Conservation (phyloP, 2,888 invertebrate species). For the Acanthosepion esculentum region DNA sequence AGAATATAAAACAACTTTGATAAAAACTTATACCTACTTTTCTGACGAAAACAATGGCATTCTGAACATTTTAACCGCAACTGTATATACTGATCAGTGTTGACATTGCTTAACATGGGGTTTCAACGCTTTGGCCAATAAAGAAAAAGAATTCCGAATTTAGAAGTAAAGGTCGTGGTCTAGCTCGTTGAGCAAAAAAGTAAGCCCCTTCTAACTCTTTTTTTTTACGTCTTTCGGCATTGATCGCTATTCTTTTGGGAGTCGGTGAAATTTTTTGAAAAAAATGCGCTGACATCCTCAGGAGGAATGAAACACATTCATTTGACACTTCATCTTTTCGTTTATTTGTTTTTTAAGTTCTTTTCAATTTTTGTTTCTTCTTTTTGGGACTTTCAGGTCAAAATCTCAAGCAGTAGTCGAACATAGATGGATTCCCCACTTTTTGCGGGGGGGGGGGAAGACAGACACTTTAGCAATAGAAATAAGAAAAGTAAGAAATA, state of each 20-base stretch:
- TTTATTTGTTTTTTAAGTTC: background rate
- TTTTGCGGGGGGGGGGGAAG: background rate
- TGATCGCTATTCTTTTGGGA: background rate
- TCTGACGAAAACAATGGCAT: no score
- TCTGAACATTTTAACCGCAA: no score
- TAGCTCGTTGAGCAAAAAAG: background rate
- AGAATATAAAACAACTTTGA: no score
- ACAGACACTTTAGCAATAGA: background rate
- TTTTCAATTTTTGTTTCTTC: background rate
- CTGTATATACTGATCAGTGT: no score
- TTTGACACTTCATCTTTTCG: background rate
- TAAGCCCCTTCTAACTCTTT: background rate
- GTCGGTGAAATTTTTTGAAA: background rate
- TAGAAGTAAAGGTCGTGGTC: background rate
- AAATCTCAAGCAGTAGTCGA: background rate
- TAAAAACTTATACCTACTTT: no score
- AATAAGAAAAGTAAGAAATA: background rate
- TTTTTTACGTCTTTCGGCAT: background rate
- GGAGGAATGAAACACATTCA: background rate
- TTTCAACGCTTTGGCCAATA: no score
- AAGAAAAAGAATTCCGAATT: background rate
- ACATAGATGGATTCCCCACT: background rate
- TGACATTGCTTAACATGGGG: no score
- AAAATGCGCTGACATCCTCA: no score
- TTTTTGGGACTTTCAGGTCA: background rate